Evolutionary conservation across 2,888 invertebrate genomes (phyloP).

Genomic region (Electrophaes corylata): DNA sequence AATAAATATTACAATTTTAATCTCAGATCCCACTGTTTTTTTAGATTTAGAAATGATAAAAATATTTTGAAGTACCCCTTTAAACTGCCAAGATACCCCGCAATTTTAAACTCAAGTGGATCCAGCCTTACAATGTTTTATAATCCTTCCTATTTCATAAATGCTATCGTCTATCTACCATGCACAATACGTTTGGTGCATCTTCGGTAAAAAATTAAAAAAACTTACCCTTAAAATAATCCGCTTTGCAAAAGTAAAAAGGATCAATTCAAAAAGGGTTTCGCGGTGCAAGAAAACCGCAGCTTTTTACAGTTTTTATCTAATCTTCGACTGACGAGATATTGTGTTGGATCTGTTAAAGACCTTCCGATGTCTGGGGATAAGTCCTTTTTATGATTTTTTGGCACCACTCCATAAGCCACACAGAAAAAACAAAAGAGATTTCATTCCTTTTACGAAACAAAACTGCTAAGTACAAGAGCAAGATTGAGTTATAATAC

Average conservation of each 20-base stretch:
- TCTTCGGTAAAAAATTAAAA: conserved; percentile 55
- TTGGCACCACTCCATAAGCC: conserved; percentile 27
- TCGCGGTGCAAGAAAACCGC: conserved; percentile 63
- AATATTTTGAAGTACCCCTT: conserved; percentile 12
- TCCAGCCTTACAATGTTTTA: conserved; percentile 16
- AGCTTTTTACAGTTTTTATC: conserved; percentile 52
- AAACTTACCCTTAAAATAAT: conserved; percentile 74
- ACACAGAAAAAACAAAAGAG: conserved; percentile 21
- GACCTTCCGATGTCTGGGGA: conserved; percentile 23
- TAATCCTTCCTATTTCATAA: conserved; percentile 26
- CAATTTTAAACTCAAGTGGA: conserved; percentile 34
- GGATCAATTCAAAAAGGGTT: conserved; percentile 61
- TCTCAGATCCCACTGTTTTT: not conserved
- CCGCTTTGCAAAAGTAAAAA: conserved; percentile 73
- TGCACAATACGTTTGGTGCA: conserved; percentile 42
- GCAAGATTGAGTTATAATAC: not conserved
- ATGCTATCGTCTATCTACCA: conserved; percentile 41
- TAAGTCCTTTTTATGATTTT: conserved; percentile 19
- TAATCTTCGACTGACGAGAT: conserved; percentile 56
- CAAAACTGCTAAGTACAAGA: conserved; percentile 8
- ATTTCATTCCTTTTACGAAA: conserved; percentile 12
- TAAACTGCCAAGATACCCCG: conserved; percentile 19
- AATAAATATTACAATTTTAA: not conserved
- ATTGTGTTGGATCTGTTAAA: conserved; percentile 44
- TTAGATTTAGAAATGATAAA: not conserved